Base-by-base conservation (phyloP, 2,113 vertebrate genomes). In the Petroica traversi region DNA sequence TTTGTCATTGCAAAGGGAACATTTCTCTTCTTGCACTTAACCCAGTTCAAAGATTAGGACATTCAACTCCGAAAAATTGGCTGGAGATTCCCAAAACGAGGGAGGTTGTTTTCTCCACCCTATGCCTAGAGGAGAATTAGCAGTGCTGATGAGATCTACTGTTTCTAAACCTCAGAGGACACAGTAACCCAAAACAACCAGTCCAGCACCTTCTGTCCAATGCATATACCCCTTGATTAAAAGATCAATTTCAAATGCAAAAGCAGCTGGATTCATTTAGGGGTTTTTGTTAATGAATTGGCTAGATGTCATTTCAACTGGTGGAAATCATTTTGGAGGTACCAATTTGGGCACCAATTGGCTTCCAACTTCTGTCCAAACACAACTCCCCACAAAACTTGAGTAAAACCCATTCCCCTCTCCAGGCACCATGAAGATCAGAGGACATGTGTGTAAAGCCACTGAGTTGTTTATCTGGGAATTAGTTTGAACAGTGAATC, bases 161-260 rank as follows among this genome's bases (percentile, higher is more conserved):
- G 62, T 55, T 91, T 49, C 43, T n/a, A 52, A 79, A 72, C 58
- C 66, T 62, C 88, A 49, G 82, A 97, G 95, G 71, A 90, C 95
- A 88, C 8, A 2, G 34, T 88, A 97, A 95, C 58, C 90, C 71
- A 55, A 95, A 97, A 45, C 93, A 97, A 94, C 54, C 71, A 45
- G 74, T 59, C 66, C 81, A 67, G 62, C 13, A 1, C 67, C 92
- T 91, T 57, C 90, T 75, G 57, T n/a, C 79, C 80, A n/a, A 10
- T 3, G 33, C 69, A 19, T 40, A 43, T 63, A 82, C 72, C 22
- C 62, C 40, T 33, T 49, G 45, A 84, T 78, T 67, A 63, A 71
- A 92, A 76, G 66, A 93, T 68, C 62, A 23, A 76, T 93, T 88
- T 88, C 66, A 85, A 72, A 92, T 41, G 62, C 54, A 82, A 85